Evolutionary conservation across 1,140 invertebrate species (phyloP), one percentile per base, ranked within the genome.

Genomic region (Colletes latitarsis): DNA sequence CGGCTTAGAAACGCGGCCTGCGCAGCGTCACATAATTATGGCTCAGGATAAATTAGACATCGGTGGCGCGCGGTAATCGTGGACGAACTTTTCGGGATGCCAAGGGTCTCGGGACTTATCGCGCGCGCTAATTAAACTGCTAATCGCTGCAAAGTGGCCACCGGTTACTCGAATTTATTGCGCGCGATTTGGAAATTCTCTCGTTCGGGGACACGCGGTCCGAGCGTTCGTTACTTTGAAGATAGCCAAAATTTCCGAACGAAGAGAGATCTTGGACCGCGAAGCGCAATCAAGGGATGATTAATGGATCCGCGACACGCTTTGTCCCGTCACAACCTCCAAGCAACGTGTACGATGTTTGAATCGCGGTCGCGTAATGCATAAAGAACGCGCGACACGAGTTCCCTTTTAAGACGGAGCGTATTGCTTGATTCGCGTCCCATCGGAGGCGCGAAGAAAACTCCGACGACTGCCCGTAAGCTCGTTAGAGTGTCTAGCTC

Each of bases 261-360:
- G 30, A 30, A n/a, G n/a, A n/a, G 30, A 0, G 46, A n/a, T 43
- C 12, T 5, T 9, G 12, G 10, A 69, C 10, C 52, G n/a, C 4
- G 2, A 46, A 21, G 17, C 30, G 39, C 3, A 4, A 30, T 41
- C 19, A 19, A 8, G 30, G n/a, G 4, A 9, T n/a, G 67, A 70
- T 77, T 52, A 52, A 62, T 52, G 19, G 4, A 21, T 62, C 60
- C 12, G 39, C 30, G 4, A 15, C 12, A 3, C 17, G 5, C 19
- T 19, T 58, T 21, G 14, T 46, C 15, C 19, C 4, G n/a, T 30
- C 17, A n/a, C 19, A 75, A 64, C 43, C 81, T 76, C 72, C 82
- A 80, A 85, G 83, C 83, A 85, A 85, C 83, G 82, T 84, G 57
- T 85, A 81, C 82, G 57, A 17, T 14, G 21, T 8, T 52, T 14